These are phyloP conservation scores for Pristionchus arcanus DNA, from an alignment of 2,888 invertebrate genomes.

Conservation along the genomic window DNA sequence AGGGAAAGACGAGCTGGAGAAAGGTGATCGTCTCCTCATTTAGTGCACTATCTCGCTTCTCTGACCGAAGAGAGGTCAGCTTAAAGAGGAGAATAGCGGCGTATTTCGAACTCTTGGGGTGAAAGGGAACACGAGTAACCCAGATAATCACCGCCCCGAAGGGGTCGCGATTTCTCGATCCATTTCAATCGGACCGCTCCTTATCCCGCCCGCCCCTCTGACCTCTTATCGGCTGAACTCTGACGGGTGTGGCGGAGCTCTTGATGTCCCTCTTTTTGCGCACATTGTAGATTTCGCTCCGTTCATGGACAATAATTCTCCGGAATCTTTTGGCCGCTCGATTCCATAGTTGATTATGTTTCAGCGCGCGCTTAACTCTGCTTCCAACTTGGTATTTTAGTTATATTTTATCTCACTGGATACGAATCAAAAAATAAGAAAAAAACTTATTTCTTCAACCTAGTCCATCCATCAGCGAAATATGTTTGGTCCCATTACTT, in stretches of 20 bases:
- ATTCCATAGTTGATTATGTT: neutral
- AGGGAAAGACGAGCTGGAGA: neutral
- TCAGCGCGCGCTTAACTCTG: neutral
- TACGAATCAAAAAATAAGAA: neutral
- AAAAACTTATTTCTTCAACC: too few species aligned
- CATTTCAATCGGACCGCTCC: constrained; percentile 5
- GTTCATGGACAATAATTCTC: too few species aligned
- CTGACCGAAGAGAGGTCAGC: too few species aligned
- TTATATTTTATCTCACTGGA: neutral
- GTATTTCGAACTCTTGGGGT: too few species aligned
- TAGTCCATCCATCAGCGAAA: too few species aligned
- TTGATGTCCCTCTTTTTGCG: neutral
- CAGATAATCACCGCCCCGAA: constrained; percentile 24
- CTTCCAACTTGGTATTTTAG: neutral
- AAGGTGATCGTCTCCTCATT: too few species aligned
- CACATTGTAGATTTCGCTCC: neutral
- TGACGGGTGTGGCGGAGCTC: neutral
- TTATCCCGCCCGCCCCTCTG: neutral
- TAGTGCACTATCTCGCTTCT: too few species aligned
- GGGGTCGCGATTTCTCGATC: neutral
- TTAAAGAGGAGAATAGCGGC: too few species aligned
- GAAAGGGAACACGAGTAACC: constrained; percentile 47
- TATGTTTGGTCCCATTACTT: too few species aligned
- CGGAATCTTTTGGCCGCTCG: too few species aligned
- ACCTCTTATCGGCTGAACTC: constrained; percentile 42